Evolutionary conservation across 1,140 invertebrate species (phyloP).

Genomic region (Colletes gigas): DNA sequence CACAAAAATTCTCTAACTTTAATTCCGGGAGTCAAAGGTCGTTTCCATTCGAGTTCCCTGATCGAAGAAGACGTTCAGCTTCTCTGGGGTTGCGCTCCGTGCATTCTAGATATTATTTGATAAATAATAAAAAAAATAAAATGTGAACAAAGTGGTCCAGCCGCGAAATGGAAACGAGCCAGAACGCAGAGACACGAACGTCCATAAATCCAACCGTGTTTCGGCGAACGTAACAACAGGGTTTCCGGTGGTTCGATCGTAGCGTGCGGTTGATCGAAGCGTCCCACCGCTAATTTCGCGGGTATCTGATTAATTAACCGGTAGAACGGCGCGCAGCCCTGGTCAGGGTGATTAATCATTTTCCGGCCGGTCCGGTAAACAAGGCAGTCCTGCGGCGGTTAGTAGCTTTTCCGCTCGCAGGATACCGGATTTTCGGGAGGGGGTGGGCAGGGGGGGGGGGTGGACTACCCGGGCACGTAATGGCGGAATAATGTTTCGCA

Average conservation of each 20-base stretch:
- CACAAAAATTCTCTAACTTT: too few species aligned
- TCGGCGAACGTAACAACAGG: slow-evolving; percentile 25
- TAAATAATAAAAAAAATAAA: slow-evolving; percentile 2
- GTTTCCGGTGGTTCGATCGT: slow-evolving; percentile 30
- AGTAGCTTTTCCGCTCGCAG: slow-evolving; percentile 56
- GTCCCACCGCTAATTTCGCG: slow-evolving; percentile 73
- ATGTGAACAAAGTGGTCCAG: slow-evolving; percentile 14
- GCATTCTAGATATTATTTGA: too few species aligned
- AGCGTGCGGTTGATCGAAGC: slow-evolving; percentile 68
- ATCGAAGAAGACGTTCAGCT: too few species aligned
- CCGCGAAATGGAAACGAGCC: slow-evolving; percentile 38
- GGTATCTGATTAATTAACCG: slow-evolving; percentile 81
- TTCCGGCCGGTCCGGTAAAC: slow-evolving; percentile 66
- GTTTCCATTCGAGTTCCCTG: too few species aligned
- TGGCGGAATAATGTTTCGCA: slow-evolving; percentile 79
- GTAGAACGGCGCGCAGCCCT: slow-evolving; percentile 52
- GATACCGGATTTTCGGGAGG: slow-evolving; percentile 12
- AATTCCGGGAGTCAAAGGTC: too few species aligned
- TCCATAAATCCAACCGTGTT: slow-evolving; percentile 40
- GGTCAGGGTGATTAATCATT: slow-evolving; percentile 73
- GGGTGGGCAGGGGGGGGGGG: slow-evolving; percentile 9
- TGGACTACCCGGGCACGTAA: slow-evolving; percentile 72
- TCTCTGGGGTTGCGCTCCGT: too few species aligned
- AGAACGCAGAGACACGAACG: slow-evolving; percentile 17
- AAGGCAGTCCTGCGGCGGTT: slow-evolving; percentile 58